phyloP scores from a whole-genome alignment of 2,888 invertebrate species.

The Lutraria lutraria region DNA sequence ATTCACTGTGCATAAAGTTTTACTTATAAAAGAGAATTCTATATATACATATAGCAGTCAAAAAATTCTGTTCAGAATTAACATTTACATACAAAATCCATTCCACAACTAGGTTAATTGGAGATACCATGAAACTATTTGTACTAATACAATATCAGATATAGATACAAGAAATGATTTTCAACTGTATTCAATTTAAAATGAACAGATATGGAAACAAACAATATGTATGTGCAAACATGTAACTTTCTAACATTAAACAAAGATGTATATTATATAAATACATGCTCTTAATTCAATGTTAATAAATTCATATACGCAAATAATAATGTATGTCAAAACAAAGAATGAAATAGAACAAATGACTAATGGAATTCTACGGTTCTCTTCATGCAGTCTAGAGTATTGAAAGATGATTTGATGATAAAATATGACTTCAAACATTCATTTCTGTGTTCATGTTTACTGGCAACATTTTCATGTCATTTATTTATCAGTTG shows the following conservation, averaged over 20 bases:
- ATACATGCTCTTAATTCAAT: neutral
- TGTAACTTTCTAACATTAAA: slow-evolving; percentile 2
- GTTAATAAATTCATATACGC: too few species aligned
- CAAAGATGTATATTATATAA: neutral
- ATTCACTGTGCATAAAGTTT: too few species aligned
- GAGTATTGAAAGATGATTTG: neutral
- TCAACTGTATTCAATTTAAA: neutral
- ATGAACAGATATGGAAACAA: neutral
- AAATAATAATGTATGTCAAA: too few species aligned
- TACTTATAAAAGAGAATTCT: too few species aligned
- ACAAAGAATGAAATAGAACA: neutral
- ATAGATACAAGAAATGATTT: neutral
- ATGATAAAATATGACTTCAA: neutral
- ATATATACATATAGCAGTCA: too few species aligned
- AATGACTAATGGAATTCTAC: too few species aligned
- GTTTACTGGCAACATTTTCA: neutral
- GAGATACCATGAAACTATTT: too few species aligned
- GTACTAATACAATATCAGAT: too few species aligned
- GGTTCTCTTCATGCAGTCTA: too few species aligned
- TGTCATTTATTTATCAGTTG: neutral
- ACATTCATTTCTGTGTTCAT: neutral
- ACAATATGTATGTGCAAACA: neutral
- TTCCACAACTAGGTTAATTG: too few species aligned
- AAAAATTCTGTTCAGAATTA: too few species aligned
- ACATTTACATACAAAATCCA: too few species aligned